Conservation (phyloP, 1,140 invertebrate genomes). For the Acromyrmex heyeri region DNA sequence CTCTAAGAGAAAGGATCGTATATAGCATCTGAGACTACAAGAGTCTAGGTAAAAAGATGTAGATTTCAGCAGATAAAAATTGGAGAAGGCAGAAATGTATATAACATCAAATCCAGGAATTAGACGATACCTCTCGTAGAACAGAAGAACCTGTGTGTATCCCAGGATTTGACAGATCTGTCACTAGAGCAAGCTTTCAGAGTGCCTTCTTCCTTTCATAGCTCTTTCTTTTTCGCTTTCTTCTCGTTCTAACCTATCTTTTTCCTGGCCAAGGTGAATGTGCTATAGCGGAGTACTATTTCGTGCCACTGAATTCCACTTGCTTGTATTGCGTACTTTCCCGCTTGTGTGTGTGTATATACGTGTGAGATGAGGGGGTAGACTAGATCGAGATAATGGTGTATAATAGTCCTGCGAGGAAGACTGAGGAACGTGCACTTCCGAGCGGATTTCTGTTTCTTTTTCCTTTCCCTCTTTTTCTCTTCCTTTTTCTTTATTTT, state of each 20-base stretch:
- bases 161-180: conserved; percentile 44
- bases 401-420: conserved; percentile 62
- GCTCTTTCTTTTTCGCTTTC: background rate
- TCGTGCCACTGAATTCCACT: conserved; percentile 48
- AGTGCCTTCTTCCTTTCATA: conserved; percentile 31
- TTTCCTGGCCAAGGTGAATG: conserved; percentile 41
- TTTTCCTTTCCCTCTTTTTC: background rate
- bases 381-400: conserved; percentile 65
- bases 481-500: background rate
- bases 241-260: background rate
- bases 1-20: background rate
- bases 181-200: conserved; percentile 26
- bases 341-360: background rate
- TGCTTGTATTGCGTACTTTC: conserved; percentile 42
- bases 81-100: background rate
- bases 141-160: background rate
- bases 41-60: background rate
- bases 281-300: conserved; percentile 35
- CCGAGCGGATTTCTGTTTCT: conserved; percentile 64
- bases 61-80: conserved; percentile 29
- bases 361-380: background rate
- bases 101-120: background rate
- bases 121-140: background rate
- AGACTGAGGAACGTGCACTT: conserved; percentile 56
- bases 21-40: background rate